These are phyloP conservation scores for Plumapathes pennacea DNA, from an alignment of 92 coral and sea anemone species.

Conservation along the genomic window DNA sequence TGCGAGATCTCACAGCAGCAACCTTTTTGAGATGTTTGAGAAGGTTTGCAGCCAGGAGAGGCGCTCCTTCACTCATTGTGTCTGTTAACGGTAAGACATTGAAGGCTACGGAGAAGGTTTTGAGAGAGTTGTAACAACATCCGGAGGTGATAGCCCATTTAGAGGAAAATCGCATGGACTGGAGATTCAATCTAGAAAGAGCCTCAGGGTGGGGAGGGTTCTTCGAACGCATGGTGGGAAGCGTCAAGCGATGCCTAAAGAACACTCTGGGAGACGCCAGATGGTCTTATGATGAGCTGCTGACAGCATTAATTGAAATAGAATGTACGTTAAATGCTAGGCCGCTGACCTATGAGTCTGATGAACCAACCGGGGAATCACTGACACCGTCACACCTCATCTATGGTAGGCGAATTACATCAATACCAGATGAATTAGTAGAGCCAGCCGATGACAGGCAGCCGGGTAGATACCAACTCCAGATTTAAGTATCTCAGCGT, in stretches of 20 bases:
- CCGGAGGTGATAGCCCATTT: neutral
- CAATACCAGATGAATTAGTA: neutral
- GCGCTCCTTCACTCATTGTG: neutral
- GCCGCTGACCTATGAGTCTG: neutral
- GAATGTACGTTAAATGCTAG: neutral
- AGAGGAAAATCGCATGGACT: neutral
- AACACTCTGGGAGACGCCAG: neutral
- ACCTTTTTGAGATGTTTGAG: neutral
- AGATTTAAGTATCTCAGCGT: too few species aligned
- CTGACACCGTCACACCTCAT: neutral
- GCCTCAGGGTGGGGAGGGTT: slow-evolving; percentile 3
- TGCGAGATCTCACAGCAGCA: neutral
- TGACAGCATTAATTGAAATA: neutral
- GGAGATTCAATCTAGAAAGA: neutral
- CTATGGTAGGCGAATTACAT: neutral
- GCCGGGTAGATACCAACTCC: too few species aligned
- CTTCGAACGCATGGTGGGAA: neutral
- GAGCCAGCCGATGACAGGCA: neutral
- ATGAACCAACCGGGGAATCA: neutral
- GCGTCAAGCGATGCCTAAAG: neutral
- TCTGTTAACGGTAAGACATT: slow-evolving; percentile 4
- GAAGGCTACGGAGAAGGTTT: neutral
- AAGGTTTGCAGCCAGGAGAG: neutral
- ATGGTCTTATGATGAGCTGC: neutral
- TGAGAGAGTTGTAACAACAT: neutral